phyloP scores from a whole-genome alignment of 2,888 invertebrate genomes.

The Halictus quadricinctus region DNA sequence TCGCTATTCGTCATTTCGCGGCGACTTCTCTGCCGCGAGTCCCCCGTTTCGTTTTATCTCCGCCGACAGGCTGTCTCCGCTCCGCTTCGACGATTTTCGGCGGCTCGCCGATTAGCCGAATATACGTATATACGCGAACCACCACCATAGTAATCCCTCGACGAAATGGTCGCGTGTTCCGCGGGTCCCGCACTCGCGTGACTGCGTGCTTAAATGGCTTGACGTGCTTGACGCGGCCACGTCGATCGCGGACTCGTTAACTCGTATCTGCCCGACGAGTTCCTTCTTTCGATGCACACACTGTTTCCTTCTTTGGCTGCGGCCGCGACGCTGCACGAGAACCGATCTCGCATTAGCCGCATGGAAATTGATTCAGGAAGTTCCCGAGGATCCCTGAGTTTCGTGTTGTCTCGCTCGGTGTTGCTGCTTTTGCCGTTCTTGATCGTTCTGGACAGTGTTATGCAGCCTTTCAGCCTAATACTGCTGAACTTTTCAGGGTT shows the following conservation, averaged over 20 bases:
- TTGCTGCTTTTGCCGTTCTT: background rate
- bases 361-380: constrained; percentile 15
- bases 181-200: constrained; percentile 75
- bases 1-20: constrained; percentile 26
- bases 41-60: constrained; percentile 43
- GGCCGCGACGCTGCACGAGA: background rate
- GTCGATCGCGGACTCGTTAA: constrained; percentile 71
- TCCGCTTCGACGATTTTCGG: constrained; percentile 28
- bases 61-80: constrained; percentile 38
- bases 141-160: constrained; percentile 56
- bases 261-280: constrained; percentile 52
- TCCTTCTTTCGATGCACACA: constrained; percentile 10
- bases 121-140: constrained; percentile 19
- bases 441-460: background rate
- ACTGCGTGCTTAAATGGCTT: constrained; percentile 70
- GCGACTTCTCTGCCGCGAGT: constrained; percentile 2
- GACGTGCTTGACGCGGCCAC: constrained; percentile 64
- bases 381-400: background rate
- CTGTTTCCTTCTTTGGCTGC: background rate
- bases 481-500: background rate
- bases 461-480: background rate
- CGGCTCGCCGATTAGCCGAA: constrained; percentile 49
- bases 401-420: background rate
- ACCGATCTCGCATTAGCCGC: background rate
- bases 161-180: constrained; percentile 67